Evolutionary conservation across 2,797 vertebrate genomes (phyloP), one percentile per base, ranked within the genome.

Genomic region (Lophius americanus): DNA sequence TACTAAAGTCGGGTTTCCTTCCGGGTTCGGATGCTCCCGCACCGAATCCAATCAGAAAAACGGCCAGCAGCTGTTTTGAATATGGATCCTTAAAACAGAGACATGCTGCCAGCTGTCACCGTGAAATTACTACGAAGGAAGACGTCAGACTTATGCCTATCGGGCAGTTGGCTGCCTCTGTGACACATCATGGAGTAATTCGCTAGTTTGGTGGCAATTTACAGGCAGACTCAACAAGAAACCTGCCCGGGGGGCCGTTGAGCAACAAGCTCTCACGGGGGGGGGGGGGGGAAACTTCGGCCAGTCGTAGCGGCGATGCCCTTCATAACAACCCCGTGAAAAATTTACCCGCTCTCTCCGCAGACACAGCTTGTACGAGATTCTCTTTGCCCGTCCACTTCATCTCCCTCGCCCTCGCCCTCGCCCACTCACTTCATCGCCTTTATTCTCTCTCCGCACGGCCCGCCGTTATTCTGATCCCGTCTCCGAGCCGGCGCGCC

Each of bases 201-300:
- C 89, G 86, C 77, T 83, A 62, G 80, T 91, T 87, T 88, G 88
- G 89, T 87, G 82, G 85, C 89, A 89, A 90, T 92, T 89, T 91
- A 88, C 76, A 88, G 81, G 83, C 75, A 78, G 78, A 67, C 76
- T 86, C 87, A 78, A 91, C 77, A 81, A 83, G 78, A 87, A 85
- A 79, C 62, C 53, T 36, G 83, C 91, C 89, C 9, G 38, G 66
- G 46, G 87, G 91, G 70, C 81, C 79, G 43, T 68, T 36, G 1
- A 76, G 75, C 80, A 87, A 84, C 89, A 75, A 81, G 73, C 76
- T 71, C 75, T 86, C 88, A 87, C 79, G 59, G 5, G 81, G n/a
- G n/a, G n/a, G n/a, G n/a, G n/a, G n/a, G n/a, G n/a, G n/a, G 81
- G 88, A 88, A 82, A 74, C 54, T 9, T 4, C 13, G 70, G 74